Conservation (phyloP, 2,113 vertebrate species). For the Todiramphus chloris region DNA sequence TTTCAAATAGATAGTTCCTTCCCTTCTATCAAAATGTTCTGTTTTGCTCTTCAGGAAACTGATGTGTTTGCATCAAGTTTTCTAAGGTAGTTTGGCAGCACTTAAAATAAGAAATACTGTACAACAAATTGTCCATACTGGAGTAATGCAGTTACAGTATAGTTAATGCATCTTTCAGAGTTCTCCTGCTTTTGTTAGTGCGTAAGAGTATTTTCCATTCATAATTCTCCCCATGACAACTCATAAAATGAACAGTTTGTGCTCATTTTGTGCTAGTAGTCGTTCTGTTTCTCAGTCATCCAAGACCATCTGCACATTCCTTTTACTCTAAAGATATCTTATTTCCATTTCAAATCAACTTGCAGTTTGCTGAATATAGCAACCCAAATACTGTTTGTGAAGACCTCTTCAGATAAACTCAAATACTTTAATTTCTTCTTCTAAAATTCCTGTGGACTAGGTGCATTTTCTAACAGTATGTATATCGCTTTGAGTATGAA, state of each 20-base stretch:
- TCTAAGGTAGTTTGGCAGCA: neutral
- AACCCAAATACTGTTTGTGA: slow-evolving; percentile 24
- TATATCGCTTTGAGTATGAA: neutral
- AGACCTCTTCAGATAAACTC: slow-evolving; percentile 5
- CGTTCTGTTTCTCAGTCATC: slow-evolving; percentile 56
- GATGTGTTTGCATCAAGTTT: neutral
- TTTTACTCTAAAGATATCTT: slow-evolving; percentile 46
- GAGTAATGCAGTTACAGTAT: slow-evolving; percentile 1
- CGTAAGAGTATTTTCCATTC: slow-evolving; percentile 53
- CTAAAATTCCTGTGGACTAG: neutral
- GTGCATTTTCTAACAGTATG: neutral
- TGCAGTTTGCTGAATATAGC: slow-evolving; percentile 20
- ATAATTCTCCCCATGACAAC: slow-evolving; percentile 67
- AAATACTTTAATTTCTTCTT: slow-evolving; percentile 8
- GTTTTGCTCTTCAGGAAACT: neutral
- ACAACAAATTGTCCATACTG: slow-evolving; percentile 14
- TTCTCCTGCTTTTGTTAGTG: slow-evolving; percentile 33
- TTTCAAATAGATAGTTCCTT: neutral
- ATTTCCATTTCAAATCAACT: slow-evolving; percentile 63
- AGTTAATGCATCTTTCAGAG: slow-evolving; percentile 35
- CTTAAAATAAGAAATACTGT: slow-evolving; percentile 27
- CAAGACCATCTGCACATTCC: slow-evolving; percentile 61
- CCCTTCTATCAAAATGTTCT: neutral
- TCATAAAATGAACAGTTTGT: slow-evolving; percentile 66
- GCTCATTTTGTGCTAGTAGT: slow-evolving; percentile 59